phyloP scores from a whole-genome alignment of 2,888 invertebrate species.

The Eristalis pertinax region DNA sequence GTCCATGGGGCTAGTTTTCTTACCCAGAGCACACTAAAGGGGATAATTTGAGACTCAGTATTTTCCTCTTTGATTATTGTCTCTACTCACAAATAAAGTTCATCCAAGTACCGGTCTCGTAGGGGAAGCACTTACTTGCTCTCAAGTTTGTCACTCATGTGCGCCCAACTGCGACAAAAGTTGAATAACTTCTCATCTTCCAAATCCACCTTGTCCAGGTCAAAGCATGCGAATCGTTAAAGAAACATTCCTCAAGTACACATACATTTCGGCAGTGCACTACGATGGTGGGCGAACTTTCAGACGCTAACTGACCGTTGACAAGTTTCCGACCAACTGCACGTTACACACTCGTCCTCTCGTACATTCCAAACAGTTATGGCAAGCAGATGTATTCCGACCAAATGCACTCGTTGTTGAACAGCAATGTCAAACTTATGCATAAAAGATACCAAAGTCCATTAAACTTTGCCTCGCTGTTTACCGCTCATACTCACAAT shows the following conservation, averaged over 20 bases:
- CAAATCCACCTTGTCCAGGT: not conserved
- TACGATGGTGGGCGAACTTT: not conserved
- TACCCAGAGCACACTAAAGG: not conserved
- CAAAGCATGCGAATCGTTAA: not conserved
- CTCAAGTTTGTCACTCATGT: not conserved
- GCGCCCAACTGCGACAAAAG: not conserved
- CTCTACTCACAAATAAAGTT: not conserved
- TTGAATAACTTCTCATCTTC: not conserved
- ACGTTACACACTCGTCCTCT: not conserved
- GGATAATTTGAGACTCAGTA: not conserved
- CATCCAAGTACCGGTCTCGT: not conserved
- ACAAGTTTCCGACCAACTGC: not conserved
- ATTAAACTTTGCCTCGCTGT: not conserved
- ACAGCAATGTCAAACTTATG: not conserved
- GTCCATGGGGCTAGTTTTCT: not conserved
- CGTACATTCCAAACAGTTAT: not conserved
- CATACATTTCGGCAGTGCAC: not conserved
- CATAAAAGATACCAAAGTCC: not conserved
- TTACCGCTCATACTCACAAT: not conserved
- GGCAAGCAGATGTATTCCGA: not conserved
- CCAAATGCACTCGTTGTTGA: not conserved
- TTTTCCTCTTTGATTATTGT: not conserved
- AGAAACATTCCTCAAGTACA: not conserved
- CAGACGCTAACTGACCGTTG: not conserved
- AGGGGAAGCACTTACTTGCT: not conserved